phyloP scores from a whole-genome alignment of 2,888 invertebrate genomes.

The Rambutsinella grinnellia region DNA sequence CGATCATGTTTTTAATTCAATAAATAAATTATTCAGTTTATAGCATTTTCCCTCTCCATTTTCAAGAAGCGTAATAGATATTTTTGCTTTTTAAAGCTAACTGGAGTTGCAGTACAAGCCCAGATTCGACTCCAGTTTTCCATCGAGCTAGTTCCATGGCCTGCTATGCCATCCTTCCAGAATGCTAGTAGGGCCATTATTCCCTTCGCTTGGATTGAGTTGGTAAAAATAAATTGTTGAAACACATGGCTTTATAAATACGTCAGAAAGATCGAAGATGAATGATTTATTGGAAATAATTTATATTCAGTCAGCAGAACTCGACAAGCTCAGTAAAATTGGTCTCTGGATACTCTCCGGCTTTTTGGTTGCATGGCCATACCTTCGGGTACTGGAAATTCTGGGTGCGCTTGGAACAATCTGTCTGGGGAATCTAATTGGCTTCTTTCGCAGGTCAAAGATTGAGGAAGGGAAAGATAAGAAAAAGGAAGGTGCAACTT shows the following conservation, averaged over 20 bases:
- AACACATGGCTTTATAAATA: not conserved
- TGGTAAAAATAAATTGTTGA: conserved; percentile 2
- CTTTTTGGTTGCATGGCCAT: conserved; percentile 32
- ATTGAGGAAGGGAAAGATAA: not conserved
- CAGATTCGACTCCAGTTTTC: conserved; percentile 42
- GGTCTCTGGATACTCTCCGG: conserved; percentile 30
- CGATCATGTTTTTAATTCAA: too few species aligned
- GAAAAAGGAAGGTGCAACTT: conserved; percentile 6
- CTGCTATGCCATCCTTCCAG: conserved; percentile 50
- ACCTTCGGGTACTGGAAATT: conserved; percentile 22
- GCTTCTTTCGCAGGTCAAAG: conserved; percentile 22
- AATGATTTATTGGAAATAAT: not conserved
- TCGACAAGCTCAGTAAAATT: conserved; percentile 25
- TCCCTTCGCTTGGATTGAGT: conserved; percentile 50
- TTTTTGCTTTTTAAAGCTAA: conserved; percentile 29
- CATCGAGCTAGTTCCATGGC: conserved; percentile 47
- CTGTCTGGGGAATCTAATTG: conserved; percentile 26
- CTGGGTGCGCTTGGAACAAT: conserved; percentile 39
- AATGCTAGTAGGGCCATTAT: conserved; percentile 34
- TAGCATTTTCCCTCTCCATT: not conserved
- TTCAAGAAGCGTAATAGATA: not conserved
- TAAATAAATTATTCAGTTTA: conserved; percentile 1
- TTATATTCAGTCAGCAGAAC: conserved; percentile 17
- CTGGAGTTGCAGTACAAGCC: conserved; percentile 47
- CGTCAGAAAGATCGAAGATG: too few species aligned